Conservation (phyloP, 2,888 invertebrate genomes). For the Cantharis rufa region DNA sequence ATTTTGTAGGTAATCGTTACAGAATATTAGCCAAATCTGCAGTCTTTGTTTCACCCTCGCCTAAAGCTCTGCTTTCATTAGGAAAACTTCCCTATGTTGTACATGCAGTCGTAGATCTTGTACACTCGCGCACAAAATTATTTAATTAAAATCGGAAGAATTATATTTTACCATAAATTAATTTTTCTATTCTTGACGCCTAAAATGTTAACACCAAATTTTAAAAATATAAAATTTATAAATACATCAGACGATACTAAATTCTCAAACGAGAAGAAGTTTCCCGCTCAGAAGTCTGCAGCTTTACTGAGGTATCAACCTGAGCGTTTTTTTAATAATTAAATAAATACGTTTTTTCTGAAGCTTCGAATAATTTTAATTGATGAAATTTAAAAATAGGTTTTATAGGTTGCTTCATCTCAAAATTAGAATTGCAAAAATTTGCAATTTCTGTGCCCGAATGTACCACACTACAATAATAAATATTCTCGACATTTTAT, state of each 20-base stretch:
- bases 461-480: slow-evolving; percentile 34
- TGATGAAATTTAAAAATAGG: background rate
- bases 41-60: slow-evolving; percentile 40
- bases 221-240: background rate
- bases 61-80: slow-evolving; percentile 34
- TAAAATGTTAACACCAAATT: background rate
- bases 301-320: background rate
- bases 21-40: slow-evolving; percentile 41
- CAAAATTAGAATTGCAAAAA: background rate
- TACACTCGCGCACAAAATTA: slow-evolving; percentile 22
- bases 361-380: too few relatives aligned
- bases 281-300: background rate
- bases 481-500: slow-evolving; percentile 35
- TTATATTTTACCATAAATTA: background rate
- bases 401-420: background rate
- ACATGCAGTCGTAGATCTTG: slow-evolving; percentile 26
- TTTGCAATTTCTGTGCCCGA: slow-evolving; percentile 2
- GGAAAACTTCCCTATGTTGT: slow-evolving; percentile 35
- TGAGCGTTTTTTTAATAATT: too few relatives aligned
- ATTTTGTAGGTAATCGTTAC: slow-evolving; percentile 13
- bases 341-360: too few relatives aligned
- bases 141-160: slow-evolving; percentile 13
- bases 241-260: too few relatives aligned
- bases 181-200: background rate
- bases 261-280: background rate